Evolutionary conservation across 2,888 invertebrate genomes (phyloP), one percentile per base, ranked within the genome.

Genomic region (Conops quadrifasciatus): DNA sequence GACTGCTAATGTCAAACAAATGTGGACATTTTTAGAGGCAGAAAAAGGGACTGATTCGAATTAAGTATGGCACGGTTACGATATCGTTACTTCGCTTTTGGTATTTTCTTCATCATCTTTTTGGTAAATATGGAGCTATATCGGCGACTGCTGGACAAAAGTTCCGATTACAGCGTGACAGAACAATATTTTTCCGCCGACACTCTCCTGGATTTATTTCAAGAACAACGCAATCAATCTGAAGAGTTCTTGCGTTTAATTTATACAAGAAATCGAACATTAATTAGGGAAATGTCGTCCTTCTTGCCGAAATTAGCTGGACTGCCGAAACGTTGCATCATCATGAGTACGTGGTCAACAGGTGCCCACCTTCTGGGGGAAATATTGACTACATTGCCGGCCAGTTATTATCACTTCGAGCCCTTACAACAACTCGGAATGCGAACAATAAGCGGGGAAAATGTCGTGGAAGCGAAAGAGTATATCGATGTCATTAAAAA

Each of bases 301-400:
- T 56, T 19, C 21, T 19, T 56, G 2, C 56, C 56, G 2, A 21
- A 56, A 21, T 2, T 56, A 11, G 13, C 19, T 5, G 56, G 56
- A n/a, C 21, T 21, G 56, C 56, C 56, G 21, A 56, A 56, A 21
- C 56, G 56, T 3, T 56, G 56, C 56, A 56, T 56, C 56, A n/a
- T 56, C 56, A 21, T 56, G 9, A 21, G 19, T 13, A 56, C 56
- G 2, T 56, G 56, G 56, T 56, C 56, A 13, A 56, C 56, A 21
- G 56, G 56, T 21, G 56, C 56, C 2, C 16, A n/a, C 16, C 11
- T 56, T 3, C 13, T 56, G 19, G 5, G 21, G 7, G 56, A 56
- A 11, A 21, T 56, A 3, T 56, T 56, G 56, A 56, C 16, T 21
- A 1, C 56, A 13, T 13, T 21, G 11, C 5, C n/a, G 5, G 21